Evolutionary conservation across 2,113 vertebrate genomes (phyloP), one percentile per base, ranked within the genome.

Genomic region (Nesoenas mayeri): DNA sequence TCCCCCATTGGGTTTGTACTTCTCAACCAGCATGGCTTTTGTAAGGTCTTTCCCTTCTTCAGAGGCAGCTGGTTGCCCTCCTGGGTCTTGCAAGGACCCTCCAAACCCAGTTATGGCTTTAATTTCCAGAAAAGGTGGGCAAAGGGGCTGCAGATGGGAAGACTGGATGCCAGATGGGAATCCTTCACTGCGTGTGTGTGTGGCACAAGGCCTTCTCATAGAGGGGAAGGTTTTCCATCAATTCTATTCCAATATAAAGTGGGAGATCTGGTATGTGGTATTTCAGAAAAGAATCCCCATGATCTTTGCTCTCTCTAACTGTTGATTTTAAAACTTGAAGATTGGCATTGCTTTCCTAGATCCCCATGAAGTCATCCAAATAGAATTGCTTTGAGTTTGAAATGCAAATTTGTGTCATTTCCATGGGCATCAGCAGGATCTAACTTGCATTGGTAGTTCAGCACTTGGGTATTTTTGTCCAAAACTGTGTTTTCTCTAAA

Each of bases 201-300:
- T 34, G 53, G 61, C 71, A 20, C 31, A 19, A 36, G 36, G 53
- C 28, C 31, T 79, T 75, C 57, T 47, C 28, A 6, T 4, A 31
- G 7, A 28, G 18, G 15, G 19, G 36, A 48, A 28, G 12, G 24
- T 60, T 54, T 54, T 70, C 18, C n/a, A 3, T 5, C 2, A 2
- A 8, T 72, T 12, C 47, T 58, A 1, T 51, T 78, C 16, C 22
- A 0, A 26, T 31, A 14, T 58, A 13, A 60, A 50, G 38, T 8
- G 5, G 13, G 18, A 3, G 9, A n/a, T 75, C n/a, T 90, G 15
- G 10, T 69, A 34, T 65, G 38, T 72, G 25, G 9, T 60, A 22
- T 56, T 42, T 60, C 15, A 19, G 31, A 6, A 9, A 51, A 60
- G 56, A 53, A 1, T 1, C 2, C 3, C 4, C 5, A 0, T 5